Evolutionary conservation across 2,888 invertebrate genomes (phyloP), one percentile per base, ranked within the genome.

Genomic region (Agrotis ipsilon): DNA sequence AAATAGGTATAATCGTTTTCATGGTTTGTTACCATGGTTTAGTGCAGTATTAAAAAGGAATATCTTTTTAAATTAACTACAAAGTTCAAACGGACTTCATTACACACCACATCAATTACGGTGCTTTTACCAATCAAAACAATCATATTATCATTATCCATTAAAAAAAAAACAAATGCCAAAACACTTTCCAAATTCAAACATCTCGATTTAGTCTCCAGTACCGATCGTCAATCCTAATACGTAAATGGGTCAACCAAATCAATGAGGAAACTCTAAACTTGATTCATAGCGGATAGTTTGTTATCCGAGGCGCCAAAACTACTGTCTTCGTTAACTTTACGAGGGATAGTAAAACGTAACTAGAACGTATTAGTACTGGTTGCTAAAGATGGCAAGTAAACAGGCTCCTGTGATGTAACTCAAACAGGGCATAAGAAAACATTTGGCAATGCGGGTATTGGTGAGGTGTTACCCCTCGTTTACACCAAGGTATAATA

Each of bases 231-330:
- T 27, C 39, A 58, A 54, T 68, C 27, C 49, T 18, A 62, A 61
- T 27, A 65, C 49, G 24, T 13, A 85, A 85, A 84, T 85, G 78
- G 90, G 90, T 87, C 89, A 89, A 84, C 85, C 83, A 84, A 90
- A 92, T 92, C 92, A 90, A 91, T 90, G 86, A 90, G 92, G 93
- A 93, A 92, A 87, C 84, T 52, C 72, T 88, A 88, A 88, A 87
- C 80, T 88, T 91, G 91, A 92, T 93, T 92, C 92, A 92, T 82
- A 74, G 79, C 78, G 68, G 83, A 85, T 86, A 87, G 89, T 88
- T 89, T 87, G 90, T 88, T 89, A 91, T 90, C 82, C 64, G 58
- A 69, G 69, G 80, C 89, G 84, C 85, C 83, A 84, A 85, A 87
- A 86, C 84, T 86, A 82, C 86, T 86, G 87, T 85, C 83, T 90